phyloP scores from a whole-genome alignment of 2,888 invertebrate species.

The Crossocerus cetratus region DNA sequence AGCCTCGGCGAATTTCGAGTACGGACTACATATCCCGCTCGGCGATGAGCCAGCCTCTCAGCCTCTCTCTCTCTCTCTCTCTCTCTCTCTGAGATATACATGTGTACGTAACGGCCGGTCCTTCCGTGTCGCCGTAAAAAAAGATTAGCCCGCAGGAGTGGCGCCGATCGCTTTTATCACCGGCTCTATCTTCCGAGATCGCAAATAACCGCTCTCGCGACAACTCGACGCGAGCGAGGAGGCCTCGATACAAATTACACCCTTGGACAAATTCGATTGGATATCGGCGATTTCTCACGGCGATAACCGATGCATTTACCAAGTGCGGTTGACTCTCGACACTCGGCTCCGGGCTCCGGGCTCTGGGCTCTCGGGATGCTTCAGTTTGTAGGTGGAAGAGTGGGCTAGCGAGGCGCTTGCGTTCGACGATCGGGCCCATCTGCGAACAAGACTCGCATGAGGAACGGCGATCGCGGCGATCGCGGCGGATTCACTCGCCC shows the following conservation, averaged over 20 bases:
- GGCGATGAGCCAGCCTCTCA: neutral
- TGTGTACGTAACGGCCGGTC: too few species aligned
- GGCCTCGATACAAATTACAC: constrained; percentile 57
- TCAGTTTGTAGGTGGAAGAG: too few species aligned
- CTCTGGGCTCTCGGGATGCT: too few species aligned
- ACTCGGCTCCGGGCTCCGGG: too few species aligned
- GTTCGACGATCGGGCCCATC: too few species aligned
- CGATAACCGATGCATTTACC: constrained; percentile 58
- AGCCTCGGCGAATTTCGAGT: neutral
- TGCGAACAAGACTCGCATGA: constrained; percentile 32
- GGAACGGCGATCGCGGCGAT: constrained; percentile 62
- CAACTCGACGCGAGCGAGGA: constrained; percentile 25
- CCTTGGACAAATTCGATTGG: constrained; percentile 53
- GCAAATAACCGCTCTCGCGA: neutral
- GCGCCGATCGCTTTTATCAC: constrained; percentile 26
- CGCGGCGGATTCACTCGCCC: constrained; percentile 67
- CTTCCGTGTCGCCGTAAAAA: neutral
- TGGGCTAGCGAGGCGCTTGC: too few species aligned
- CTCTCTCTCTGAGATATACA: neutral
- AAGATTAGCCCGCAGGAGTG: neutral
- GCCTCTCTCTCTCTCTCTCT: neutral
- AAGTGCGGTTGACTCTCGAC: constrained; percentile 46
- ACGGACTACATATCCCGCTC: neutral
- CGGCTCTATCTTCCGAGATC: constrained; percentile 14
- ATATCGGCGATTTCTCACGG: constrained; percentile 59